Evolutionary conservation across 2,888 invertebrate species (phyloP).

Genomic region (Agonopterix arenella): DNA sequence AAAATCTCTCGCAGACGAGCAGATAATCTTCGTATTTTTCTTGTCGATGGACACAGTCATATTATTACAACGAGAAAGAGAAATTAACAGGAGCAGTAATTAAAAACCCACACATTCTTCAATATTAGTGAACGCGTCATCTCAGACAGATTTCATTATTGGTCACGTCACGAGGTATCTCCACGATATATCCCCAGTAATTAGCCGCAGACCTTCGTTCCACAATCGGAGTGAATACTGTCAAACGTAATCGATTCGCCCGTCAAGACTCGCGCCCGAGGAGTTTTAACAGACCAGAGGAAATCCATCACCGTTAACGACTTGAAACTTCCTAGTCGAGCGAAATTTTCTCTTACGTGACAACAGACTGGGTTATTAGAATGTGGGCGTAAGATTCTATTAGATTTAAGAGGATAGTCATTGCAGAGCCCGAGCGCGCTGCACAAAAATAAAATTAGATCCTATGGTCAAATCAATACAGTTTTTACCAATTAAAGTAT

Average conservation of each 20-base stretch:
- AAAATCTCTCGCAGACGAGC: too few species aligned
- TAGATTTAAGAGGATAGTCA: too few species aligned
- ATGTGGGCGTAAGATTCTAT: constrained; percentile 8
- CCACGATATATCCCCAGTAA: constrained; percentile 27
- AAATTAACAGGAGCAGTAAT: constrained; percentile 28
- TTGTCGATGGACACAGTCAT: too few species aligned
- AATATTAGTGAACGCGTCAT: constrained; percentile 48
- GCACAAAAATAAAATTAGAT: too few species aligned
- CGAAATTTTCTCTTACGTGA: constrained; percentile 32
- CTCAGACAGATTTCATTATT: constrained; percentile 65
- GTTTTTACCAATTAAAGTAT: too few species aligned
- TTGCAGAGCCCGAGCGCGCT: too few species aligned
- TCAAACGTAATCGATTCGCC: constrained; percentile 66
- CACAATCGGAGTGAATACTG: constrained; percentile 56
- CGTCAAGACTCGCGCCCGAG: constrained; percentile 42
- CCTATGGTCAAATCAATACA: too few species aligned
- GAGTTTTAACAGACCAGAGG: constrained; percentile 36
- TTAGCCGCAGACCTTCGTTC: constrained; percentile 45
- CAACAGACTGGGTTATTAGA: constrained; percentile 30
- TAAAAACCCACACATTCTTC: constrained; percentile 29
- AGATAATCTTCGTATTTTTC: too few species aligned
- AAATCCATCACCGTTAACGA: constrained; percentile 51
- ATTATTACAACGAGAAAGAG: background rate
- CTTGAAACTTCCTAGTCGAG: constrained; percentile 36
- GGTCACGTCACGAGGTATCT: constrained; percentile 31